A percentile compares a stretch with the other conserved stretches of the same genome.
phyloP scores from a whole-genome alignment of 2,888 invertebrate species.

The Tridacna crocea region DNA sequence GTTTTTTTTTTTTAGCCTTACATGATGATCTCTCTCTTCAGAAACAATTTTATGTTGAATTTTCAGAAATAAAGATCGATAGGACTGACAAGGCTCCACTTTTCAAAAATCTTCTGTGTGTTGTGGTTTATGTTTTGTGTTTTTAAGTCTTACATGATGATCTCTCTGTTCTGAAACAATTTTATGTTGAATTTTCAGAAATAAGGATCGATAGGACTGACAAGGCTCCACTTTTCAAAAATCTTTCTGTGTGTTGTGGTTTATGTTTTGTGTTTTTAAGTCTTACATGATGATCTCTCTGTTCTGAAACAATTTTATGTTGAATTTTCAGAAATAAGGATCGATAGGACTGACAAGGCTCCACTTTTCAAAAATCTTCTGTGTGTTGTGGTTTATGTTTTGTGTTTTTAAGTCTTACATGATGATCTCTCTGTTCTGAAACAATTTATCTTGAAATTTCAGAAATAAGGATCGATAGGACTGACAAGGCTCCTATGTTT shows the following conservation, averaged over 20 bases:
- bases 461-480: constrained; percentile 55
- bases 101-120: too few species aligned
- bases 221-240: background rate
- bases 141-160: constrained; percentile 40
- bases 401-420: background rate
- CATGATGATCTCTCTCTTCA: constrained; percentile 31
- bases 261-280: background rate
- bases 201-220: constrained; percentile 45
- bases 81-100: constrained; percentile 36
- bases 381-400: background rate
- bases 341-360: constrained; percentile 70
- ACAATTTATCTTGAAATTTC: constrained; percentile 29
- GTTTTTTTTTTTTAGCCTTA: constrained; percentile 28
- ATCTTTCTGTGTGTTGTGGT: too few species aligned
- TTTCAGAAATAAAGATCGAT: constrained; percentile 28
- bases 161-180: constrained; percentile 9
- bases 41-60: constrained; percentile 23
- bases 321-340: constrained; percentile 49
- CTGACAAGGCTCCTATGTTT: constrained; percentile 16
- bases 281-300: constrained; percentile 17
- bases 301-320: constrained; percentile 10
- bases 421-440: constrained; percentile 17
- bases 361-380: too few species aligned
- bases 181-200: constrained; percentile 17
- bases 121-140: too few species aligned